A percentile compares a stretch with the other conserved stretches of the same genome.
These are phyloP conservation scores for Micrasema minimum DNA, from an alignment of 1,140 invertebrate species.

Conservation along the genomic window DNA sequence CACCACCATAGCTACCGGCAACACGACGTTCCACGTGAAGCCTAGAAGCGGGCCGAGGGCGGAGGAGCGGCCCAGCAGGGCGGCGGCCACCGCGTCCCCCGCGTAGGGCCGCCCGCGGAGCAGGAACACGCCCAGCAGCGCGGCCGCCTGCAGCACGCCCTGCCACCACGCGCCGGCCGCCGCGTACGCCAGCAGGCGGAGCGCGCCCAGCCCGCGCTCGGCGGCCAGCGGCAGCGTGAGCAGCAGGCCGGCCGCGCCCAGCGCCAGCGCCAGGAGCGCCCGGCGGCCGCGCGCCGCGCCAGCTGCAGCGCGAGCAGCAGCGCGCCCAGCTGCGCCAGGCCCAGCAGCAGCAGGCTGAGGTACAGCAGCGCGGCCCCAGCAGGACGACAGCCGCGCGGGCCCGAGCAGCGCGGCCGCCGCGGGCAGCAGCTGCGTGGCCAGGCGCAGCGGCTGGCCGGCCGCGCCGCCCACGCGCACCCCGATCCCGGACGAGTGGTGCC, in stretches of 20 bases:
- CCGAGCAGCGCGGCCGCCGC: conserved; percentile 80
- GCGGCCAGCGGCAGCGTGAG: conserved; percentile 90
- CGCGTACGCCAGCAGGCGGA: conserved; percentile 87
- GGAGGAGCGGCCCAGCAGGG: conserved; percentile 70
- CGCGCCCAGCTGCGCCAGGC: conserved; percentile 84
- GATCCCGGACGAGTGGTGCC: conserved; percentile 76
- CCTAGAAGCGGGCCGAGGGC: conserved; percentile 69
- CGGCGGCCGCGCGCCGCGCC: conserved; percentile 63
- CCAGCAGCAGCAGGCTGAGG: conserved; percentile 85
- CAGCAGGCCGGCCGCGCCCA: conserved; percentile 83
- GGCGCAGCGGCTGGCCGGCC: conserved; percentile 82
- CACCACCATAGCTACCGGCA: conserved; percentile 83
- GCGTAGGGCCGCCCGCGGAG: conserved; percentile 86
- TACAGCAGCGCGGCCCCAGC: conserved; percentile 91
- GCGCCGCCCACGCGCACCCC: conserved; percentile 74
- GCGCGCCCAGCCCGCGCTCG: conserved; percentile 78
- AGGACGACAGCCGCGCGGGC: conserved; percentile 77
- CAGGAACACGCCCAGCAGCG: conserved; percentile 83
- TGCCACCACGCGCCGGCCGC: conserved; percentile 89
- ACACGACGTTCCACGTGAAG: conserved; percentile 89
- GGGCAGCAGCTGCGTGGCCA: conserved; percentile 88
- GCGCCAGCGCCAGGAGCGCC: conserved; percentile 78
- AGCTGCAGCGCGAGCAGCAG: conserved; percentile 80
- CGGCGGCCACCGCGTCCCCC: conserved; percentile 82
- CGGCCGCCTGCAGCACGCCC: conserved; percentile 79